Conservation (phyloP, 2,888 invertebrate genomes). For the Ophion costatus region DNA sequence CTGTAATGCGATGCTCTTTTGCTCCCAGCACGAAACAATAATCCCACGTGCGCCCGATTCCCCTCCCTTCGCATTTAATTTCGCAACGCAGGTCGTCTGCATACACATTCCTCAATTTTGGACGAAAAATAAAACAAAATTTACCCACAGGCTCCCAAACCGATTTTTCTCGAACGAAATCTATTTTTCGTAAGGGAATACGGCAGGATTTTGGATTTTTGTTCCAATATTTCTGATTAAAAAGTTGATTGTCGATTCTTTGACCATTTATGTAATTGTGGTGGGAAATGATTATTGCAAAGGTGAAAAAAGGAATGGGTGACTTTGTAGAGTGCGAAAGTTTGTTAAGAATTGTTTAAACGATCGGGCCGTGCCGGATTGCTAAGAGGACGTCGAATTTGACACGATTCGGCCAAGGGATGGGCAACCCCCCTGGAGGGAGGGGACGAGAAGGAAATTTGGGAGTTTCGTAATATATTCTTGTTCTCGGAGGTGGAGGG, state of each 20-base stretch:
- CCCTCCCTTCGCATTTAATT: slow-evolving; percentile 42
- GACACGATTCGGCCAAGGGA: neutral
- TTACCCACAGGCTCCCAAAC: too few relatives aligned
- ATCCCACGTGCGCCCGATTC: slow-evolving; percentile 49
- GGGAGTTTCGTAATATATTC: slow-evolving; percentile 55
- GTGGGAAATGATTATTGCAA: slow-evolving; percentile 5
- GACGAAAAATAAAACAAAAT: too few relatives aligned
- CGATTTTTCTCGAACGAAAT: neutral
- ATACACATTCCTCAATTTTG: too few relatives aligned
- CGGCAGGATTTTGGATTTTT: too few relatives aligned
- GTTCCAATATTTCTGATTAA: too few relatives aligned
- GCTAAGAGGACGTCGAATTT: neutral
- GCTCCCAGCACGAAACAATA: slow-evolving; percentile 31
- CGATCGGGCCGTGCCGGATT: too few relatives aligned
- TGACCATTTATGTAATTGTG: too few relatives aligned
- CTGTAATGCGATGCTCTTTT: slow-evolving; percentile 50
- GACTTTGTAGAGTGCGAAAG: neutral
- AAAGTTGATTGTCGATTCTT: too few relatives aligned
- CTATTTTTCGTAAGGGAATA: too few relatives aligned
- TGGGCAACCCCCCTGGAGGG: slow-evolving; percentile 13
- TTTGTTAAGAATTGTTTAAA: slow-evolving; percentile 39
- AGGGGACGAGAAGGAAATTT: slow-evolving; percentile 17
- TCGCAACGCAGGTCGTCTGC: slow-evolving; percentile 47
- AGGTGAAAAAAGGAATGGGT: neutral
- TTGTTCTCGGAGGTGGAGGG: slow-evolving; percentile 4